Evolutionary conservation across 2,797 vertebrate species (phyloP).

Genomic region (Brachyrhaphis roseni): DNA sequence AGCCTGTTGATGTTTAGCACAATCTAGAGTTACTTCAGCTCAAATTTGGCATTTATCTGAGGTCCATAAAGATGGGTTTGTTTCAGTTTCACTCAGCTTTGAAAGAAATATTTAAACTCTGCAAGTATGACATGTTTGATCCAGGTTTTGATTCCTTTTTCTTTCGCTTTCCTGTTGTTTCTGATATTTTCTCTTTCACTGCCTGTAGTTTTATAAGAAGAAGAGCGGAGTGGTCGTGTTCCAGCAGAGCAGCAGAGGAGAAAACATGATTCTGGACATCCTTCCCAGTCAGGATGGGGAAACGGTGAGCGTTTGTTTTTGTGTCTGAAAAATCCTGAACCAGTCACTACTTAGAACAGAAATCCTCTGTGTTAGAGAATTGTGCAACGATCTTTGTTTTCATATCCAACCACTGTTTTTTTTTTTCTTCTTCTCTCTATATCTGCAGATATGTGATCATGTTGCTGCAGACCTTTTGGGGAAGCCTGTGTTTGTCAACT

Average conservation of each 20-base stretch:
- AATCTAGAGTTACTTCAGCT: background rate
- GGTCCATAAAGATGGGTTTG: background rate
- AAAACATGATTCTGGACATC: conserved; percentile 95
- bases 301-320: conserved; percentile 69
- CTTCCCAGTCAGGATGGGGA: conserved; percentile 75
- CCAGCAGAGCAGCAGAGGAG: conserved; percentile 96
- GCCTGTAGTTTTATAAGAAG: conserved; percentile 88
- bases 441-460: conserved; percentile 84
- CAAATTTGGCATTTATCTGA: background rate
- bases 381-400: background rate
- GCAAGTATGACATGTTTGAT: background rate
- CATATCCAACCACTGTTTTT: background rate
- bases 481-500: conserved; percentile 92
- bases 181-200: background rate
- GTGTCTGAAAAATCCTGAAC: background rate
- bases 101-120: background rate
- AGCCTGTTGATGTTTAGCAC: background rate
- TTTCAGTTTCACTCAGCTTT: background rate
- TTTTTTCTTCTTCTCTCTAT: background rate
- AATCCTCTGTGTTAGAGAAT: background rate
- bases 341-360: background rate
- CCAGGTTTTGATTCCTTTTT: background rate
- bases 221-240: conserved; percentile 94
- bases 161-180: background rate
- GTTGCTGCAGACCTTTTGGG: conserved; percentile 84